Evolutionary conservation across 1,140 invertebrate genomes (phyloP).

Genomic region (Holcopasites calliopsidis): DNA sequence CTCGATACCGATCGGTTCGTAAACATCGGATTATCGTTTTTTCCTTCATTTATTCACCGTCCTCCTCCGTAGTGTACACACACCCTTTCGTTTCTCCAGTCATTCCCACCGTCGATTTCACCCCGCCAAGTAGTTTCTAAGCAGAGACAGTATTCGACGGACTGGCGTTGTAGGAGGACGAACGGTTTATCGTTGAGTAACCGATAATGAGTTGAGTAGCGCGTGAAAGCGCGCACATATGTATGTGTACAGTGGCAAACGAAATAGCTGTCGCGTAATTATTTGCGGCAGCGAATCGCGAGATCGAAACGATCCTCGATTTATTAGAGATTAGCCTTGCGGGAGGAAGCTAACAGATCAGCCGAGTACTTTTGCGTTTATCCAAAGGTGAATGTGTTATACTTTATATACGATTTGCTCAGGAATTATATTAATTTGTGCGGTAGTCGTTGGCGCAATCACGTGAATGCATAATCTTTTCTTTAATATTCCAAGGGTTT

Average conservation of each 20-base stretch:
- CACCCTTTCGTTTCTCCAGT: constrained; percentile 43
- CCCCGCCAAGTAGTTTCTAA: constrained; percentile 72
- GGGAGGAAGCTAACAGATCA: background rate
- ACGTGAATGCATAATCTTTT: no score
- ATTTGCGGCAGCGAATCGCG: constrained; percentile 9
- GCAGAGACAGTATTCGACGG: constrained; percentile 75
- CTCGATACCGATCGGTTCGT: constrained; percentile 28
- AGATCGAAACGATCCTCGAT: background rate
- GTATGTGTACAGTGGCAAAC: constrained; percentile 78
- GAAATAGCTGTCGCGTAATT: constrained; percentile 41
- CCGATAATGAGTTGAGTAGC: constrained; percentile 65
- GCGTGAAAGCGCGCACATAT: constrained; percentile 30
- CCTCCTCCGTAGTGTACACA: constrained; percentile 29
- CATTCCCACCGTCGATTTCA: constrained; percentile 50
- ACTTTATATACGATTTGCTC: background rate
- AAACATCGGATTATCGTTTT: background rate
- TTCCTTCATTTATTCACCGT: constrained; percentile 17
- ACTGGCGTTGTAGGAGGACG: constrained; percentile 73
- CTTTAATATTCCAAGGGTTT: no score
- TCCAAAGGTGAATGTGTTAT: no score
- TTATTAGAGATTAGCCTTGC: constrained; percentile 29
- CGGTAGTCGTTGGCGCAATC: no score
- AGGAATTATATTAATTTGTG: background rate
- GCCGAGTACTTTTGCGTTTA: no score
- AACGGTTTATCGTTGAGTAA: constrained; percentile 76